Base-by-base conservation (phyloP, 2,888 invertebrate genomes). In the Anarsia innoxiella region DNA sequence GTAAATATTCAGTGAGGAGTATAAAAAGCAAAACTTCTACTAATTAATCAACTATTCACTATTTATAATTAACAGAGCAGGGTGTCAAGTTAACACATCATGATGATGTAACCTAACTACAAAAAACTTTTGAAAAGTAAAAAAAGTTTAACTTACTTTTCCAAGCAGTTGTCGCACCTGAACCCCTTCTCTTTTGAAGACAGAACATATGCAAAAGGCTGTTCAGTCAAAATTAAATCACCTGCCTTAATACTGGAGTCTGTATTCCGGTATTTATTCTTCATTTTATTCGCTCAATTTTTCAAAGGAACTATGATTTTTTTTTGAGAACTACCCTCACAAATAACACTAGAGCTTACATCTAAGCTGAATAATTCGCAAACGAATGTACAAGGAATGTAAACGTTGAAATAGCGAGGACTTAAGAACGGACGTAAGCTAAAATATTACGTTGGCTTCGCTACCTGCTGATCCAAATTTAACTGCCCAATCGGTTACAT, bases 151-250 rank as follows among this genome's bases (percentile, higher is more conserved):
- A 69, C 80, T 87, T 85, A 93, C 93, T 87, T 88, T 58, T 86
- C 83, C 43, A 93, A 88, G 63, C 95, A 95, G 68, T 88, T 87
- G 67, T 95, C 94, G 75, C 95, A 95, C 46, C 90, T 79, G 56
- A 86, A 86, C 25, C 88, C 88, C 47, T 90, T 88, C 56, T 90
- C 89, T 52, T 91, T 90, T 0, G 91, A 89, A 45, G 89, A 90
- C 2, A 95, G 72, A 26, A 90, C 88, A 67, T 88, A 93, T 1
- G 88, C 90, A 71, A 94, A 94, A 0, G 94, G 94, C 54, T 91
- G 88, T 56, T 92, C 92, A 25, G 87, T 87, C 30, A 92, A 72
- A 40, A 94, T 87, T 15, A 91, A 73, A 53, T 90, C 89, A 13
- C 93, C 93, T 14, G 88, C 80, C 63, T 87, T 87, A 39, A 90